phyloP scores from a whole-genome alignment of 2,888 invertebrate species.

The Nomada fabriciana region DNA sequence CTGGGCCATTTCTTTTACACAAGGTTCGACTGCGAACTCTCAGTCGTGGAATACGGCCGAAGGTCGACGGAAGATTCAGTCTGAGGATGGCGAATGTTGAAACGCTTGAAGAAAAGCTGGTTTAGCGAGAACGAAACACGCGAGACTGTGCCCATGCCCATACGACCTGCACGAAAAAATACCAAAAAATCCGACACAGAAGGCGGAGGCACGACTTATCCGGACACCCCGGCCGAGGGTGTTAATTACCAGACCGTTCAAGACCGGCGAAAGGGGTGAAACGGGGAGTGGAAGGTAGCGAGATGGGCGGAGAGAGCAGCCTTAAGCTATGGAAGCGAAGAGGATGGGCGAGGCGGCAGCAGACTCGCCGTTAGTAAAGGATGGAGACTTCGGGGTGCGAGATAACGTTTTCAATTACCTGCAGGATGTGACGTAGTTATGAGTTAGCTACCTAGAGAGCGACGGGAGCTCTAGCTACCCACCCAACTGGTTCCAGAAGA shows the following conservation, averaged over 20 bases:
- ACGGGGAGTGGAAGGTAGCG: slow-evolving; percentile 36
- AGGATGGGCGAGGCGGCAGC: slow-evolving; percentile 43
- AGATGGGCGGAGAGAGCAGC: slow-evolving; percentile 68
- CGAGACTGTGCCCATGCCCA: background rate
- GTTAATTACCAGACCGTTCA: slow-evolving; percentile 81
- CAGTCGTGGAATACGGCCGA: slow-evolving; percentile 43
- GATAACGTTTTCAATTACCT: slow-evolving; percentile 85
- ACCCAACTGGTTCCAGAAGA: slow-evolving; percentile 74
- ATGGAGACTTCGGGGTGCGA: slow-evolving; percentile 80
- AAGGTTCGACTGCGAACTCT: slow-evolving; percentile 75
- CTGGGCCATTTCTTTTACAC: slow-evolving; percentile 75
- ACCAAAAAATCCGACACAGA: slow-evolving; percentile 23
- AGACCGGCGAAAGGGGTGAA: slow-evolving; percentile 59
- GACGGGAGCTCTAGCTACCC: slow-evolving; percentile 57
- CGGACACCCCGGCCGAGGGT: slow-evolving; percentile 72
- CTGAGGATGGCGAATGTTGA: background rate
- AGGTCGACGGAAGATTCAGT: slow-evolving; percentile 2
- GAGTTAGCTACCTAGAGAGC: slow-evolving; percentile 81
- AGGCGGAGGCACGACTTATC: slow-evolving; percentile 71
- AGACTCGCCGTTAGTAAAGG: slow-evolving; percentile 74
- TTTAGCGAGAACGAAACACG: slow-evolving; percentile 42
- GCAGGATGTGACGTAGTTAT: slow-evolving; percentile 84
- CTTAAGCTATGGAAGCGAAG: slow-evolving; percentile 64
- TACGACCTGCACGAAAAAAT: slow-evolving; percentile 5
- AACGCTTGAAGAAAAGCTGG: slow-evolving; percentile 29